Percentiles rank a stretch among this genome's conserved stretches.
Evolutionary conservation across 2,888 invertebrate genomes (phyloP).

Genomic region (Polyploca ridens): DNA sequence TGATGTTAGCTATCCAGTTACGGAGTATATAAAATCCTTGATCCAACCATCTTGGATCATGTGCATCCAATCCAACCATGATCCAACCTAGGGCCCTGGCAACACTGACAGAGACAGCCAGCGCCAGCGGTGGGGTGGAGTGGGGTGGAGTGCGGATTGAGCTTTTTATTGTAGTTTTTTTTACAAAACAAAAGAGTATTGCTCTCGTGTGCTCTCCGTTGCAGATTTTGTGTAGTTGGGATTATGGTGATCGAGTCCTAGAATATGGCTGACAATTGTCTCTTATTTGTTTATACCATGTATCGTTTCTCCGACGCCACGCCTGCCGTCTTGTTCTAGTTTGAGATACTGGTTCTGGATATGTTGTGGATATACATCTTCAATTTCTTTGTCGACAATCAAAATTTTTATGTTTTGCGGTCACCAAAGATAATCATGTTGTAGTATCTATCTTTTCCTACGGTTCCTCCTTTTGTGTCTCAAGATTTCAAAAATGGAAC

Average conservation of each 20-base stretch:
- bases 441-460: slow-evolving; percentile 14
- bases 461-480: slow-evolving; percentile 18
- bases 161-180: not conserved
- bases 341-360: not conserved
- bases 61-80: no score
- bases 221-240: not conserved
- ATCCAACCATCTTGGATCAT: no score
- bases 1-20: no score
- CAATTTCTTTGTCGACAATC: not conserved
- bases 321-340: slow-evolving; percentile 28
- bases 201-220: not conserved
- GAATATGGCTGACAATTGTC: not conserved
- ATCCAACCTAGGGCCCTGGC: no score
- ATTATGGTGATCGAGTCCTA: not conserved
- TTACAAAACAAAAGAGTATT: not conserved
- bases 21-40: no score
- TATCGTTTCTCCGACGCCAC: slow-evolving; percentile 25
- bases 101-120: no score
- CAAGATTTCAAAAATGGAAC: slow-evolving; percentile 49
- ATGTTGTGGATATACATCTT: not conserved
- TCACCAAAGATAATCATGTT: not conserved
- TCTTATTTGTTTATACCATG: slow-evolving; percentile 8
- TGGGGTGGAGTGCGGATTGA: no score
- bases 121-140: no score
- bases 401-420: not conserved